phyloP scores from a whole-genome alignment of 2,797 vertebrate species.

The Strix occidentalis region DNA sequence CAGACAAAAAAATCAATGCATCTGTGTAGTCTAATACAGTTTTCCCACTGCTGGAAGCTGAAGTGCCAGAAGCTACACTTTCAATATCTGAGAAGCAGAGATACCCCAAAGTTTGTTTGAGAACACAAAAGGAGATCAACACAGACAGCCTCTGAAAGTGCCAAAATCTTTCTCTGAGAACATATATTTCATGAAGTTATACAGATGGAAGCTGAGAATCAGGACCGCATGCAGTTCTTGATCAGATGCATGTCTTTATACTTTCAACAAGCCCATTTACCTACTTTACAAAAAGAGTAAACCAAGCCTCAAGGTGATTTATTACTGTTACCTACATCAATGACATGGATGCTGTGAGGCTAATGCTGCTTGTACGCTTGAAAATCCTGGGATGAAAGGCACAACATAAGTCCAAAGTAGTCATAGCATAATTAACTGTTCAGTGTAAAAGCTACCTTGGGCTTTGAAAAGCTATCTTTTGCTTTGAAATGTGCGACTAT shows the following conservation, averaged over 20 bases:
- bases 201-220: not conserved
- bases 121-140: not conserved
- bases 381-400: conserved; percentile 27
- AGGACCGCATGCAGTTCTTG: not conserved
- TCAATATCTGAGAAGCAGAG: not conserved
- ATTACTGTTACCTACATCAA: conserved; percentile 26
- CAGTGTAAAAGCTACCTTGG: not conserved
- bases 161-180: not conserved
- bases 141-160: not conserved
- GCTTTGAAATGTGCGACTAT: not conserved
- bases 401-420: not conserved
- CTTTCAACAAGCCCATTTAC: not conserved
- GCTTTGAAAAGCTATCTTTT: not conserved
- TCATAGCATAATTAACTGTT: conserved; percentile 1
- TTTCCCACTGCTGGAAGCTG: not conserved
- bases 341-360: not conserved
- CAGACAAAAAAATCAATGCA: not conserved
- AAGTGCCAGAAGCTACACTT: not conserved
- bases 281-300: not conserved
- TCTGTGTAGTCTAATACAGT: not conserved
- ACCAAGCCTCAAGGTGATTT: conserved; percentile 3
- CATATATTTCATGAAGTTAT: not conserved
- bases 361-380: not conserved
- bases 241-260: not conserved
- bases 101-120: not conserved